Percentiles rank a stretch among this genome's conserved stretches.
Conservation (phyloP, 2,113 vertebrate species). For the Poicephalus meyeri region DNA sequence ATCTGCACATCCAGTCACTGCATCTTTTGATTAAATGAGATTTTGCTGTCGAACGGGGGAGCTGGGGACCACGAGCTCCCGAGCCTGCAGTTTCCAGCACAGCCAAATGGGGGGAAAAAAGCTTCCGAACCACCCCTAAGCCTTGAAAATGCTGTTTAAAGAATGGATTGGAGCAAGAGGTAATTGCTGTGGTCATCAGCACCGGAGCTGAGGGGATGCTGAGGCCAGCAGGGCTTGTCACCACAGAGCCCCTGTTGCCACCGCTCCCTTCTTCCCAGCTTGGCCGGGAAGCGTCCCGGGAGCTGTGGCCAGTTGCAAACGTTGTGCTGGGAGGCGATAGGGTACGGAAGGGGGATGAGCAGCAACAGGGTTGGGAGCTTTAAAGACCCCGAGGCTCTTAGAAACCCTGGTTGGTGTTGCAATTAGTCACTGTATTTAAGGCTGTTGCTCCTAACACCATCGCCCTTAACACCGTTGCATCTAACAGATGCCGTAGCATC, state of each 20-base stretch:
- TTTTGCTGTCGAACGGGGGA: slow-evolving; percentile 33
- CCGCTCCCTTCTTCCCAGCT: not conserved
- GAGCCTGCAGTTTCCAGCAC: not conserved
- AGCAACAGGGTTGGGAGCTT: not conserved
- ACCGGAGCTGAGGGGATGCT: rapidly evolving
- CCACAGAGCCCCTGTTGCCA: rapidly evolving
- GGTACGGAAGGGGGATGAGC: not conserved
- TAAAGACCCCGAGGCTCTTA: not conserved
- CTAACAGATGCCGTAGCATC: not conserved
- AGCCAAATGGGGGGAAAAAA: not conserved
- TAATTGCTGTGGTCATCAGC: not conserved
- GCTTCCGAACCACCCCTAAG: not conserved
- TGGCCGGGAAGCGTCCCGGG: not conserved
- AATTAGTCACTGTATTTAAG: not conserved
- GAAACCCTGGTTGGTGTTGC: not conserved
- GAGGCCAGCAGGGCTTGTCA: not conserved
- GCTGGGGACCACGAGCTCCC: not conserved
- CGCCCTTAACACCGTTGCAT: not conserved
- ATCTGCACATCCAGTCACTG: not conserved
- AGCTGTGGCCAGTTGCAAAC: not conserved
- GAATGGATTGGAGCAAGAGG: not conserved
- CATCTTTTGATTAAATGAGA: slow-evolving; percentile 51
- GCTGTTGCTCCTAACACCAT: not conserved
- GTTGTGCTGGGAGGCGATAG: not conserved
- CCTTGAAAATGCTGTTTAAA: not conserved